Percentiles rank a stretch among this genome's conserved stretches.
These are phyloP conservation scores for Choloepus didactylus DNA, from an alignment of 2,797 vertebrate species.

Conservation along the genomic window DNA sequence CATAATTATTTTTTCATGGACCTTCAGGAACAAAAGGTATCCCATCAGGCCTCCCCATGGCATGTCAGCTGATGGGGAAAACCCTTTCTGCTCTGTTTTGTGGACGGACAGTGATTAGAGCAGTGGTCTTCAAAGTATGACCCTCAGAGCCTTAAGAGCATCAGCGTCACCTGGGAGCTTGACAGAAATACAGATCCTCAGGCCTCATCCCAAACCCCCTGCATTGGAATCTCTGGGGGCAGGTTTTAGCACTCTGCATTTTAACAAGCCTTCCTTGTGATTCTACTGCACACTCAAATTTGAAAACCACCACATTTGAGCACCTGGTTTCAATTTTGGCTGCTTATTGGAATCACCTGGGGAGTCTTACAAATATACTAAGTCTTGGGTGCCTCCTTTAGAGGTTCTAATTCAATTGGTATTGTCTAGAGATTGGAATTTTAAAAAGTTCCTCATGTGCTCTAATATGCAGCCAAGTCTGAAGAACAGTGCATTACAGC, in stretches of 20 bases:
- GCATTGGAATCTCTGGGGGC: background rate
- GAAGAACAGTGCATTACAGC: background rate
- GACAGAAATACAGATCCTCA: background rate
- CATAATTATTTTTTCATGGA: background rate
- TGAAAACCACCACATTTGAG: background rate
- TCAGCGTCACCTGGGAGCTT: background rate
- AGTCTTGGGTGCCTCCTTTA: background rate
- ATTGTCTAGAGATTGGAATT: background rate
- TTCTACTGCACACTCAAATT: background rate
- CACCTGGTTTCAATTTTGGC: conserved; percentile 43
- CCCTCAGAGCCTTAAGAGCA: background rate
- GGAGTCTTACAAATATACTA: background rate
- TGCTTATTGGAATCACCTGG: background rate
- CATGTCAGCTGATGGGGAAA: background rate
- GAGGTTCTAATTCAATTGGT: conserved; percentile 42
- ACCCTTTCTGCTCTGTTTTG: background rate
- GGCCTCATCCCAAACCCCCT: background rate
- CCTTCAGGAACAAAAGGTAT: background rate
- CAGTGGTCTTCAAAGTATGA: background rate
- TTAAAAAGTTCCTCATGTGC: background rate
- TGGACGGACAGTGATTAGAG: background rate
- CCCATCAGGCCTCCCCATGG: background rate
- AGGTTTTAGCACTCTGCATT: background rate
- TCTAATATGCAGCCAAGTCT: background rate
- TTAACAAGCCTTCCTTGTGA: background rate